Base-by-base conservation (phyloP, 2,113 vertebrate genomes). In the Ophiodon elongatus region DNA sequence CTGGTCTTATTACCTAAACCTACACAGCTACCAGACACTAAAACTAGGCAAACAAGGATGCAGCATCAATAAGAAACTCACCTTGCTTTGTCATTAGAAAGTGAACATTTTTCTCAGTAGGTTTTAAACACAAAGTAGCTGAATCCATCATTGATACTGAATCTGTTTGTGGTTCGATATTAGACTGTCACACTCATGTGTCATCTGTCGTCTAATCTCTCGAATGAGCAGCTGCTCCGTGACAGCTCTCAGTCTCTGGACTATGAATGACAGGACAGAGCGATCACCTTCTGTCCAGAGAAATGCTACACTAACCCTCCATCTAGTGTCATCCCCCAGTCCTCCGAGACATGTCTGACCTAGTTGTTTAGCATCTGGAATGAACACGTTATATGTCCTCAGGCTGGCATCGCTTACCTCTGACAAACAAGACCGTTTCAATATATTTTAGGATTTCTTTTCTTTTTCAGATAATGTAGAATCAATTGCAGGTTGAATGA, bases 291-390 rank as follows among this genome's bases (percentile, higher is more conserved):
- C 67, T 76, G 73, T 88, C 39, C 86, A 84, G 70, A 84, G 54
- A 79, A 57, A 76, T 35, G 45, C 65, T 82, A 47, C 73, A 69
- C 68, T 17, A 33, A 11, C 73, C 33, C 19, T 64, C 73, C 39
- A 3, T 60, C 8, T 14, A 76, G 52, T 76, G 60, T 65, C 71
- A 69, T 78, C 50, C 21, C 31, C 31, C n/a, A 76, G 43, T 72
- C 73, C 82, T 79, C 50, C 59, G 47, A 83, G 84, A 81, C 54
- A 57, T 80, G 82, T 85, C n/a, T 88, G 85, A 90, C 79, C 80
- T 80, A 84, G 56, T 85, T 88, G 85, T 85, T 85, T 56, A 74
- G 70, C 68, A 84, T 76, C 82, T 88, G 72, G 59, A 84, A 76
- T 91, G 76, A 84, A 66, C 23, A 72, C 65, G 87, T 87, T 88